Conservation (phyloP, 2,797 vertebrate species). For the Dryobates pubescens region DNA sequence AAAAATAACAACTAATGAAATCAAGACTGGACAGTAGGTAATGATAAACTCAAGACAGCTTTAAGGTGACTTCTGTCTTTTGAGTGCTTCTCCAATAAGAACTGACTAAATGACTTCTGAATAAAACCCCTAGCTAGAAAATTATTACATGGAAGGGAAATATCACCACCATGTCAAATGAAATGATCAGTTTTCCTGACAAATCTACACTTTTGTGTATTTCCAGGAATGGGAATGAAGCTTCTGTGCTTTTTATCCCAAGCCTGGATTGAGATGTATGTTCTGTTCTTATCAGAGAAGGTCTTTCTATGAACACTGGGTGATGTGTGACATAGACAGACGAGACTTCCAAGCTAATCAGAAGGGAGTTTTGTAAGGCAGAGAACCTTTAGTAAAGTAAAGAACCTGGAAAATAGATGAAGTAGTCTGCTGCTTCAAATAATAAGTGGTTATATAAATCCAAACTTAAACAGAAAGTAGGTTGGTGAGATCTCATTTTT, state of each 20-base stretch:
- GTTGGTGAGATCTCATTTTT: slow-evolving; percentile 14
- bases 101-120: not conserved
- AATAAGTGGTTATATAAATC: not conserved
- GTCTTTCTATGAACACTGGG: not conserved
- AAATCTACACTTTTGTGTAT: not conserved
- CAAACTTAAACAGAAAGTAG: not conserved
- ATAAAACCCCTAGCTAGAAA: not conserved
- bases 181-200: not conserved
- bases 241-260: not conserved
- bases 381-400: not conserved
- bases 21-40: not conserved
- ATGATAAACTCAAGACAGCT: not conserved
- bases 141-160: not conserved
- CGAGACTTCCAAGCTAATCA: not conserved
- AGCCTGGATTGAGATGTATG: not conserved
- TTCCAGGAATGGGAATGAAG: not conserved
- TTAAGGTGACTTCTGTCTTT: not conserved
- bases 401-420: not conserved
- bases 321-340: fast-evolving
- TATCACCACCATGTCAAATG: not conserved
- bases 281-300: not conserved
- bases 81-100: not conserved
- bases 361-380: not conserved
- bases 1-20: not conserved
- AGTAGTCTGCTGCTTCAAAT: not conserved